phyloP scores from a whole-genome alignment of 92 coral and sea anemone genomes.

The Epizoanthus illoricatus region DNA sequence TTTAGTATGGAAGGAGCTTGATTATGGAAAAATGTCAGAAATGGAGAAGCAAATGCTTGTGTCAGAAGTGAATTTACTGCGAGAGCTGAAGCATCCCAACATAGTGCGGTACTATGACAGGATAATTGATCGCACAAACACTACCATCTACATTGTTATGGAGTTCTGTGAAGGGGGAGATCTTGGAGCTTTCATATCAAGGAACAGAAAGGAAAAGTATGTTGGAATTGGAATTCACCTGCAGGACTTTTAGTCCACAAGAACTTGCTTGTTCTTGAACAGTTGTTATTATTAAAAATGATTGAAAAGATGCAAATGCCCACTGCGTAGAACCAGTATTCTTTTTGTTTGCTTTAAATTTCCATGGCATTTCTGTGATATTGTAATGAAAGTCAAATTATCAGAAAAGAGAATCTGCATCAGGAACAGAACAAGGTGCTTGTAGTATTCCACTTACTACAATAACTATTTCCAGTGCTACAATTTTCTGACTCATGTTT shows the following conservation, averaged over 20 bases:
- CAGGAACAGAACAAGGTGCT: too few species aligned
- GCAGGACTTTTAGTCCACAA: neutral
- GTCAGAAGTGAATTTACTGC: conserved; percentile 93
- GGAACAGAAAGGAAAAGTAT: conserved; percentile 90
- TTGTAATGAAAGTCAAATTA: too few species aligned
- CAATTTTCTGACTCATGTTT: too few species aligned
- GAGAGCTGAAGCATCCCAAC: conserved; percentile 95
- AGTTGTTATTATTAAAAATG: too few species aligned
- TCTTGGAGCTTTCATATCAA: conserved; percentile 79
- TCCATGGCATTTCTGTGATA: too few species aligned
- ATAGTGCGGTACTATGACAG: conserved; percentile 95
- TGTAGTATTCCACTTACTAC: too few species aligned
- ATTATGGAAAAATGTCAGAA: conserved; percentile 97
- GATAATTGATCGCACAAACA: conserved; percentile 85
- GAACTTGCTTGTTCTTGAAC: neutral
- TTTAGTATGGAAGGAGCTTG: conserved; percentile 95
- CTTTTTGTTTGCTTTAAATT: too few species aligned
- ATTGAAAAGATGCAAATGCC: too few species aligned
- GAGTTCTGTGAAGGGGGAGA: conserved; percentile 98
- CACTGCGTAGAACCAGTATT: too few species aligned
- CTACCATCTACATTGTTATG: conserved; percentile 95
- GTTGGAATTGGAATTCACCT: conserved; percentile 1
- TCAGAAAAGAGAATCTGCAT: too few species aligned
- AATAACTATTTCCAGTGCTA: too few species aligned
- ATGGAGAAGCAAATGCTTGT: conserved; percentile 95